A percentile compares a stretch with the other conserved stretches of the same genome.
These are phyloP conservation scores for Metaphire vulgaris DNA, from an alignment of 1,140 invertebrate genomes.

Conservation along the genomic window DNA sequence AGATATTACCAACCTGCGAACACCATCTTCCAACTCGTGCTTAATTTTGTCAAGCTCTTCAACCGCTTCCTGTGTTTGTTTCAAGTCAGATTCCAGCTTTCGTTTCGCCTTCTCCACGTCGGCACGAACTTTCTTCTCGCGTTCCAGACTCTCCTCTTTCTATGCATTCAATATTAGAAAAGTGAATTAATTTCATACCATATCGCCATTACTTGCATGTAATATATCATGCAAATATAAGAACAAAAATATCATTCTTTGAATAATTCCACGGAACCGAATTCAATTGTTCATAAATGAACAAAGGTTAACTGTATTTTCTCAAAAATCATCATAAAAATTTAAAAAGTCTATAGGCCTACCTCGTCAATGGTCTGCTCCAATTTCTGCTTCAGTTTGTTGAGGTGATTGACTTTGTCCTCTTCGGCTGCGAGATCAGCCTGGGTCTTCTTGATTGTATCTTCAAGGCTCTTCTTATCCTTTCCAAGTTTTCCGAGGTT, in stretches of 20 bases:
- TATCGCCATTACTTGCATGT: not conserved
- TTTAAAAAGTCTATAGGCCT: not conserved
- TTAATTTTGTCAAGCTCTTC: slow-evolving; percentile 94
- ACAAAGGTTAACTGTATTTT: not conserved
- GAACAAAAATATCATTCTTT: not conserved
- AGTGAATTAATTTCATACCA: not conserved
- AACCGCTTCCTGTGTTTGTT: too few species aligned
- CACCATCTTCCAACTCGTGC: slow-evolving; percentile 87
- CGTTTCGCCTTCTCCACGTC: too few species aligned
- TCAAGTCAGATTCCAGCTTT: slow-evolving; percentile 89
- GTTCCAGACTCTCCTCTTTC: slow-evolving; percentile 91
- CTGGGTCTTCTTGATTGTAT: slow-evolving; percentile 86
- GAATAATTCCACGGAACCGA: not conserved
- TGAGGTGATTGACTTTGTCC: slow-evolving; percentile 98
- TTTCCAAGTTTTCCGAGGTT: slow-evolving; percentile 98
- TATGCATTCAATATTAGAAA: slow-evolving; percentile 21
- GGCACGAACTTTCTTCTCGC: slow-evolving; percentile 98
- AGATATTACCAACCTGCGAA: slow-evolving; percentile 37
- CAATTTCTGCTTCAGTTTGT: slow-evolving; percentile 95
- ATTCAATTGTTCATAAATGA: not conserved
- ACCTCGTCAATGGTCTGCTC: slow-evolving; percentile 92
- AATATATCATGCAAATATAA: not conserved
- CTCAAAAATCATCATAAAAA: not conserved
- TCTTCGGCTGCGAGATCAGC: slow-evolving; percentile 95
- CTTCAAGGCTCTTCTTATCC: slow-evolving; percentile 94